phyloP scores from a whole-genome alignment of 2,113 vertebrate species.

The Cyphomyrus plagiostoma region DNA sequence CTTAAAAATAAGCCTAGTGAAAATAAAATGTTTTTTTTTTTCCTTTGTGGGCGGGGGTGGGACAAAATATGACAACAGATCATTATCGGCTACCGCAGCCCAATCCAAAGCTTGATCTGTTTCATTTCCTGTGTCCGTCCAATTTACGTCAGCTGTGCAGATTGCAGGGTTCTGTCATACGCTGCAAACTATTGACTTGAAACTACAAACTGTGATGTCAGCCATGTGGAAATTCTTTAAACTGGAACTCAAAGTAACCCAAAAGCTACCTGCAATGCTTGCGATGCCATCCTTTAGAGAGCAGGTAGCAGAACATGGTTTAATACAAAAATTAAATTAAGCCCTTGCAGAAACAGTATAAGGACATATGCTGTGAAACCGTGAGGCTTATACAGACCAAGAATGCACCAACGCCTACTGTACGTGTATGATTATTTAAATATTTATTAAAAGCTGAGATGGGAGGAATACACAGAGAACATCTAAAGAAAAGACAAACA shows the following conservation, averaged over 20 bases:
- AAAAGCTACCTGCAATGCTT: background rate
- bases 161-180: background rate
- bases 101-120: background rate
- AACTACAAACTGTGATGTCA: background rate
- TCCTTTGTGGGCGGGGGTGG: background rate
- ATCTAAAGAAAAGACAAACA: background rate
- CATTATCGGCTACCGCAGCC: background rate
- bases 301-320: background rate
- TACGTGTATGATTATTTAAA: background rate
- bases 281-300: background rate
- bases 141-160: background rate
- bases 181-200: background rate
- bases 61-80: background rate
- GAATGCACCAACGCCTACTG: background rate
- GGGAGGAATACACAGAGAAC: background rate
- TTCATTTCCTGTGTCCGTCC: background rate
- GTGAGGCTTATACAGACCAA: no score
- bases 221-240: background rate
- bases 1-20: background rate
- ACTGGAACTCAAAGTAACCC: background rate
- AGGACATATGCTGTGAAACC: no score
- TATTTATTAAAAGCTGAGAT: background rate
- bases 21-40: background rate
- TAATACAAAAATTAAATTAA: background rate
- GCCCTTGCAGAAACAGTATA: background rate